Evolutionary conservation across 2,113 vertebrate species (phyloP).

Genomic region (Neolamprologus hecqui): DNA sequence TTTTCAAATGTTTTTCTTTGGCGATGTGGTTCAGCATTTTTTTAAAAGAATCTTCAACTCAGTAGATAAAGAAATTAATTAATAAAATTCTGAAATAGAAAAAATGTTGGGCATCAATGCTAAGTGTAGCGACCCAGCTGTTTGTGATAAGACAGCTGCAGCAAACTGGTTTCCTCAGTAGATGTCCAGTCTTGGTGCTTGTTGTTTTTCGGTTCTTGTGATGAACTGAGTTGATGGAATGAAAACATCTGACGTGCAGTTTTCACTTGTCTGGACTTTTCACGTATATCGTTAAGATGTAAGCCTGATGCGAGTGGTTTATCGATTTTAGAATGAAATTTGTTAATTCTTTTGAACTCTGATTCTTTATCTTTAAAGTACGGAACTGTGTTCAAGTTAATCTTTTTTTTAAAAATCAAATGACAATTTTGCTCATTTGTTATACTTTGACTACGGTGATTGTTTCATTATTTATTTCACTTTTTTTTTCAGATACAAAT

Average conservation of each 20-base stretch:
- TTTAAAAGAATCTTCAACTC: neutral
- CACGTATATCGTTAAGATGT: neutral
- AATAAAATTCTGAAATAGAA: neutral
- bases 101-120: neutral
- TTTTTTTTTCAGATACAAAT: neutral
- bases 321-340: neutral
- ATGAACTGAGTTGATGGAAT: neutral
- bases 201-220: neutral
- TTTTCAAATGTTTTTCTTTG: neutral
- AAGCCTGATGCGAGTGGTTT: neutral
- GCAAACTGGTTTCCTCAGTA: neutral
- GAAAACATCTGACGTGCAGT: neutral
- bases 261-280: neutral
- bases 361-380: neutral
- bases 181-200: neutral
- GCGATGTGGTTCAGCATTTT: neutral
- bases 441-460: neutral
- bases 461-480: slow-evolving; percentile 11
- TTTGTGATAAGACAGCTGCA: neutral
- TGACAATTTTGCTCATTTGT: slow-evolving; percentile 13
- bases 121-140: neutral
- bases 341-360: neutral
- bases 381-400: neutral
- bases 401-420: neutral
- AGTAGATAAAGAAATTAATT: neutral